Evolutionary conservation across 2,888 invertebrate species (phyloP).

Genomic region (Polyommatus icarus): DNA sequence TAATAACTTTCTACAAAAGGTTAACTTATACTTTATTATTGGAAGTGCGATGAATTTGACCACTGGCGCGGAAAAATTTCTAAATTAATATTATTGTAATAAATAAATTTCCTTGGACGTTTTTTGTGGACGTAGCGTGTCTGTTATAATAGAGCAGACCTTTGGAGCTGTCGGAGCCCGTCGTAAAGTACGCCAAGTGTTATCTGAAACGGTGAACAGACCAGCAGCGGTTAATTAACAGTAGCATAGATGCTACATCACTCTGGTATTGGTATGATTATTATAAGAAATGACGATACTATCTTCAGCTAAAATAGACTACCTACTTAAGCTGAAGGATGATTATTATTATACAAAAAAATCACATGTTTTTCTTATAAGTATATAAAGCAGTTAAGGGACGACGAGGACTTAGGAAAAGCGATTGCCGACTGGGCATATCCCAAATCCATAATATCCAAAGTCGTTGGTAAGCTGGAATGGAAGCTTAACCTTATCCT

Average conservation of each 20-base stretch:
- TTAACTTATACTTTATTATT: slow-evolving; percentile 35
- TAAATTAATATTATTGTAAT: slow-evolving; percentile 32
- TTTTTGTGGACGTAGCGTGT: slow-evolving; percentile 14
- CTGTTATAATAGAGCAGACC: slow-evolving; percentile 1
- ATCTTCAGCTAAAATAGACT: too few relatives aligned
- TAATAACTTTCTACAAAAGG: slow-evolving; percentile 40
- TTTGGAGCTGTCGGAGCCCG: background rate
- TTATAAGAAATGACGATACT: too few relatives aligned
- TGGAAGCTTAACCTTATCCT: too few relatives aligned
- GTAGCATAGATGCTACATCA: background rate
- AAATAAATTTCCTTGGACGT: slow-evolving; percentile 5
- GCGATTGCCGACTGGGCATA: too few relatives aligned
- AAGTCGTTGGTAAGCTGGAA: too few relatives aligned
- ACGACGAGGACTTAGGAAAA: too few relatives aligned
- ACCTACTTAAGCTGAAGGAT: too few relatives aligned
- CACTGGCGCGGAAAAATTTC: slow-evolving; percentile 30
- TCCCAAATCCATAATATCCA: too few relatives aligned
- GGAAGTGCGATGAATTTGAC: slow-evolving; percentile 27
- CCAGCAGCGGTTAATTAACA: background rate
- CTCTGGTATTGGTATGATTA: background rate
- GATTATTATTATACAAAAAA: too few relatives aligned
- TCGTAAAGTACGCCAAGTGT: background rate
- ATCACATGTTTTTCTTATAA: too few relatives aligned
- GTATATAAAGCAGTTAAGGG: too few relatives aligned
- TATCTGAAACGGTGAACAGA: background rate